Conservation (phyloP, 2,797 vertebrate species). For the Semotilus atromaculatus region DNA sequence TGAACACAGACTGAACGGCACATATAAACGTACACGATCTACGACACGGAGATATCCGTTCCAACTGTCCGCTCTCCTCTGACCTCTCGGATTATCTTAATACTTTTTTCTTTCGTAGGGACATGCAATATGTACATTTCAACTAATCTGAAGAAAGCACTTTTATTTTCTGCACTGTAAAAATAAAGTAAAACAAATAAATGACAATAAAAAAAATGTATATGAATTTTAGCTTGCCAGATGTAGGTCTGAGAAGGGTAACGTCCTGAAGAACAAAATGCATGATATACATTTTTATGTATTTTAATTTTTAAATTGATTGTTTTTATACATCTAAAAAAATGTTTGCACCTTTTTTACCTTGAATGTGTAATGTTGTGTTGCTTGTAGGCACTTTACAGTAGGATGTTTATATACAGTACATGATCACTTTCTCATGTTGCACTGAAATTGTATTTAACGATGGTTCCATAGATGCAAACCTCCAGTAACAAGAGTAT, state of each 20-base stretch:
- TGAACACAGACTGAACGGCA: not conserved
- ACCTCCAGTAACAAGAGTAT: slow-evolving; percentile 31
- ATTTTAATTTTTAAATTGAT: slow-evolving; percentile 54
- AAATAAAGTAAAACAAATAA: slow-evolving; percentile 50
- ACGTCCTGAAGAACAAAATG: slow-evolving; percentile 55
- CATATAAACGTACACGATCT: not conserved
- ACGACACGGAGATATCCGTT: not conserved
- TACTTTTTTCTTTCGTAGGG: slow-evolving; percentile 52
- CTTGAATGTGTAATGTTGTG: slow-evolving; percentile 62
- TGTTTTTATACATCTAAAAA: slow-evolving; percentile 63
- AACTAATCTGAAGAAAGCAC: slow-evolving; percentile 55
- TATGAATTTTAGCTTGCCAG: slow-evolving; percentile 56
- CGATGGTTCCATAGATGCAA: slow-evolving; percentile 20
- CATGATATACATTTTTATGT: slow-evolving; percentile 61
- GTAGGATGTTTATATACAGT: slow-evolving; percentile 58
- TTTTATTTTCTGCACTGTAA: slow-evolving; percentile 65
- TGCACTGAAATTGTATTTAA: slow-evolving; percentile 52
- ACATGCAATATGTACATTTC: slow-evolving; percentile 64
- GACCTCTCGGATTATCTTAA: slow-evolving; percentile 46
- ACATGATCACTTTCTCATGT: slow-evolving; percentile 55
- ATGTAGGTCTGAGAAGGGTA: slow-evolving; percentile 53
- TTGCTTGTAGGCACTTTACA: slow-evolving; percentile 66
- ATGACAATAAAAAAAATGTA: slow-evolving; percentile 50
- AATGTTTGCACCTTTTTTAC: slow-evolving; percentile 59
- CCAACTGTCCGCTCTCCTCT: slow-evolving; percentile 34